Percentiles rank a stretch among this genome's conserved stretches.
phyloP scores from a whole-genome alignment of 2,797 vertebrate genomes.

The Lutjanus argentimaculatus region DNA sequence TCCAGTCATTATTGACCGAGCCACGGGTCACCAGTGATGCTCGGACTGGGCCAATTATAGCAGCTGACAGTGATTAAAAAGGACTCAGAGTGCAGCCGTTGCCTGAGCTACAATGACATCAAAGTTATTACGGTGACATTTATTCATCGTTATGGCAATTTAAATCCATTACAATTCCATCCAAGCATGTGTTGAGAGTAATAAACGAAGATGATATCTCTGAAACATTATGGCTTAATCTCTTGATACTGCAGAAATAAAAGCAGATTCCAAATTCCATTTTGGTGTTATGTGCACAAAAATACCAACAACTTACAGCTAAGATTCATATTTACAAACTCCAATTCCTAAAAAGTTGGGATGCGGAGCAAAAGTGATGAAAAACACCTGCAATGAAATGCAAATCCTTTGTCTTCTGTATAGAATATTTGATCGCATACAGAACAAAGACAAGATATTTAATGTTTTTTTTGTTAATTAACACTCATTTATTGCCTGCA shows the following conservation, averaged over 20 bases:
- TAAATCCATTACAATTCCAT: conserved; percentile 42
- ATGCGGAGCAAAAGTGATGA: too few relatives aligned
- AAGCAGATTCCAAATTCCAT: neutral
- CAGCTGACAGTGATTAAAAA: conserved; percentile 55
- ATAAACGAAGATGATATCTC: conserved; percentile 14
- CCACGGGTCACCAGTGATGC: conserved; percentile 50
- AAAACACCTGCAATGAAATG: too few relatives aligned
- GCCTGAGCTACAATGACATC: conserved; percentile 23
- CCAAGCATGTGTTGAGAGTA: conserved; percentile 9
- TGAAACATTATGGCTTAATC: conserved; percentile 10
- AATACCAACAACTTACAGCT: neutral
- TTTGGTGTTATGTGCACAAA: neutral
- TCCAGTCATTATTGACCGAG: conserved; percentile 73
- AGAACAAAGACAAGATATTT: too few relatives aligned
- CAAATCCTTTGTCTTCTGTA: too few relatives aligned
- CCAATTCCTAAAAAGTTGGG: too few relatives aligned
- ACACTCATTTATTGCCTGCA: too few relatives aligned
- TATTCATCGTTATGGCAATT: conserved; percentile 38
- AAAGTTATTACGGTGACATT: conserved; percentile 39
- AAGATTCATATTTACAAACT: neutral
- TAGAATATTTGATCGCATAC: too few relatives aligned
- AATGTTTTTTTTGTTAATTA: too few relatives aligned
- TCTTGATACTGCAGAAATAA: neutral
- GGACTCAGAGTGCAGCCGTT: conserved; percentile 29
- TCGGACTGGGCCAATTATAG: conserved; percentile 42